These are phyloP conservation scores for Epinephelus moara DNA, from an alignment of 2,113 vertebrate genomes.

Conservation along the genomic window DNA sequence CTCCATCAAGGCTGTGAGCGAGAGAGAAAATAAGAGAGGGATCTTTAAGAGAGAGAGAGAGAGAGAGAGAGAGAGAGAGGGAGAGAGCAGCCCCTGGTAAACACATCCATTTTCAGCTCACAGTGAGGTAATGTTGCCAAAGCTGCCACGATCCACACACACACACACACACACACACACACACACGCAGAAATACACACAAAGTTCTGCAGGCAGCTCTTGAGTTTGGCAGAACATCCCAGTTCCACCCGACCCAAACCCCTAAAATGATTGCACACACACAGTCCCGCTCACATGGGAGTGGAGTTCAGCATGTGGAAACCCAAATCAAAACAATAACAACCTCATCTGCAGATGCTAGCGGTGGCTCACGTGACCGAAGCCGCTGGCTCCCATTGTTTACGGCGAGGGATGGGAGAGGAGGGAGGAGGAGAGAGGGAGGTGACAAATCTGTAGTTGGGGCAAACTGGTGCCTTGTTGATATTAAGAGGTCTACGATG, in stretches of 20 bases:
- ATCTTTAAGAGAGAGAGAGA: constrained; percentile 22
- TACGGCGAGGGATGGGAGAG: constrained; percentile 38
- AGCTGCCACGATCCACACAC: constrained; percentile 11
- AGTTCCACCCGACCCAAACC: constrained; percentile 55
- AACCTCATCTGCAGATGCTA: constrained; percentile 64
- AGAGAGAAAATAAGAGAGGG: constrained; percentile 43
- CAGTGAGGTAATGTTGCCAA: constrained; percentile 66
- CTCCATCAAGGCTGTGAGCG: constrained; percentile 36
- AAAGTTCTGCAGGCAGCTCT: constrained; percentile 68
- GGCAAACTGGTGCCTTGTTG: constrained; percentile 59
- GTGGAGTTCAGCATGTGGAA: constrained; percentile 54
- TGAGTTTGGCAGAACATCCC: constrained; percentile 70
- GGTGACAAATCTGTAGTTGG: constrained; percentile 58
- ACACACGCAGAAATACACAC: constrained; percentile 26
- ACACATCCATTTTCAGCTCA: constrained; percentile 71
- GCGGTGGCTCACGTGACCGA: constrained; percentile 52
- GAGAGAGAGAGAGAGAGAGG: constrained; percentile 8
- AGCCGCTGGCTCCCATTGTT: constrained; percentile 64
- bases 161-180: constrained; percentile 17
- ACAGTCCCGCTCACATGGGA: constrained; percentile 28
- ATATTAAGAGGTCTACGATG: constrained; percentile 40
- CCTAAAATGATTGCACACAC: constrained; percentile 36
- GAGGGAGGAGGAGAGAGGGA: constrained; percentile 14
- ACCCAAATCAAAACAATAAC: constrained; percentile 77
- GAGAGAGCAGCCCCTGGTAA: constrained; percentile 55